Evolutionary conservation across 2,113 vertebrate genomes (phyloP).

Genomic region (Sisor rabdophorus): DNA sequence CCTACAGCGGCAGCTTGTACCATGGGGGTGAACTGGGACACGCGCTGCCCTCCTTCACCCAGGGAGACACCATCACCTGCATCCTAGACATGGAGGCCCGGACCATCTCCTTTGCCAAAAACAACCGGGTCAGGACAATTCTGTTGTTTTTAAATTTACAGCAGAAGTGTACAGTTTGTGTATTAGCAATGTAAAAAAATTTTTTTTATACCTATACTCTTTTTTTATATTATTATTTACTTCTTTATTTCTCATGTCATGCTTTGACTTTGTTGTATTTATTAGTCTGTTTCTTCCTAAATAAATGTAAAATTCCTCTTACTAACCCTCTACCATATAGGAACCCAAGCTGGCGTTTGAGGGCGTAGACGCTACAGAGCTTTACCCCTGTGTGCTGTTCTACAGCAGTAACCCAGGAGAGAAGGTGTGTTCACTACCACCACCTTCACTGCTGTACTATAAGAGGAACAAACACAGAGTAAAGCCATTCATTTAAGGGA

Average conservation of each 20-base stretch:
- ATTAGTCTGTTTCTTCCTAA: neutral
- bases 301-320: neutral
- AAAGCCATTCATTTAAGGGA: neutral
- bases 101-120: slow-evolving; percentile 76
- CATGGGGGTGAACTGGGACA: slow-evolving; percentile 74
- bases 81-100: slow-evolving; percentile 78
- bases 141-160: neutral
- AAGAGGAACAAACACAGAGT: neutral
- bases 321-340: slow-evolving; percentile 51
- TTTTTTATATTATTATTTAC: no score
- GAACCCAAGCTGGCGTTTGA: slow-evolving; percentile 78
- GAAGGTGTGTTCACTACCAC: slow-evolving; percentile 58
- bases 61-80: slow-evolving; percentile 77
- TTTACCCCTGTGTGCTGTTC: slow-evolving; percentile 77
- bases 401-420: slow-evolving; percentile 80
- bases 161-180: neutral
- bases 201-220: no score
- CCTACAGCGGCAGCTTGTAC: slow-evolving; percentile 78
- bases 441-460: neutral
- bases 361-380: slow-evolving; percentile 70
- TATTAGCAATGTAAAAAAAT: neutral
- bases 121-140: slow-evolving; percentile 65
- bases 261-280: neutral
- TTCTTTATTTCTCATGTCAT: neutral
- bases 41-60: slow-evolving; percentile 73